phyloP scores from a whole-genome alignment of 2,888 invertebrate genomes.

The Tanytarsus gracilentus region DNA sequence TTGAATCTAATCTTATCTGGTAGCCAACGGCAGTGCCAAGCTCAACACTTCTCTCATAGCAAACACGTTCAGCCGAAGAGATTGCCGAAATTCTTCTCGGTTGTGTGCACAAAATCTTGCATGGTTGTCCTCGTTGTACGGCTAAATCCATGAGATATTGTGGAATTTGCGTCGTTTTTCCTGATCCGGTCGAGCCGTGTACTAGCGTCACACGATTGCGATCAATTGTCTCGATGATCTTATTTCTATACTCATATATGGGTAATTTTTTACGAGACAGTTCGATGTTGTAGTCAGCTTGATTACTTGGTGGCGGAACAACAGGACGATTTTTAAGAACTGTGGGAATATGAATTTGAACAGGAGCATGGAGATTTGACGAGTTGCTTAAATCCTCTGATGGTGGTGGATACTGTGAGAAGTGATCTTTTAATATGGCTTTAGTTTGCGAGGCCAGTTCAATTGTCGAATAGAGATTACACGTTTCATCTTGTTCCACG shows the following conservation, averaged over 20 bases:
- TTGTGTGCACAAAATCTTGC: slow-evolving; percentile 87
- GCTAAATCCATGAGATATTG: slow-evolving; percentile 81
- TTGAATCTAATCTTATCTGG: slow-evolving; percentile 84
- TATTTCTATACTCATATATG: slow-evolving; percentile 54
- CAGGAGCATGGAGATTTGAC: too few species aligned
- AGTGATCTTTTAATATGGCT: neutral
- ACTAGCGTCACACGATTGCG: slow-evolving; percentile 64
- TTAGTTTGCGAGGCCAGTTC: too few species aligned
- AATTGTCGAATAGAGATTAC: too few species aligned
- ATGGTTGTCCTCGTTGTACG: slow-evolving; percentile 50
- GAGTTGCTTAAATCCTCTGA: too few species aligned
- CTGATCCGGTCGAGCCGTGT: slow-evolving; percentile 81
- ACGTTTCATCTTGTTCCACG: too few species aligned
- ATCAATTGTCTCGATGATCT: slow-evolving; percentile 56
- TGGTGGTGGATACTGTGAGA: neutral
- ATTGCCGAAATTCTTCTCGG: slow-evolving; percentile 87
- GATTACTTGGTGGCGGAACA: neutral
- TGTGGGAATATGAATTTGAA: neutral
- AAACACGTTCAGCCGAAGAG: slow-evolving; percentile 76
- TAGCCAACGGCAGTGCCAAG: slow-evolving; percentile 70
- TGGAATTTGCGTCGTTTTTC: slow-evolving; percentile 93
- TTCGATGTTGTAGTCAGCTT: neutral
- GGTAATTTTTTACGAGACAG: slow-evolving; percentile 50
- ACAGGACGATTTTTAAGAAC: neutral
- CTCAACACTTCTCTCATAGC: slow-evolving; percentile 60